Evolutionary conservation across 1,140 invertebrate genomes (phyloP).

Genomic region (Littorina saxatilis): DNA sequence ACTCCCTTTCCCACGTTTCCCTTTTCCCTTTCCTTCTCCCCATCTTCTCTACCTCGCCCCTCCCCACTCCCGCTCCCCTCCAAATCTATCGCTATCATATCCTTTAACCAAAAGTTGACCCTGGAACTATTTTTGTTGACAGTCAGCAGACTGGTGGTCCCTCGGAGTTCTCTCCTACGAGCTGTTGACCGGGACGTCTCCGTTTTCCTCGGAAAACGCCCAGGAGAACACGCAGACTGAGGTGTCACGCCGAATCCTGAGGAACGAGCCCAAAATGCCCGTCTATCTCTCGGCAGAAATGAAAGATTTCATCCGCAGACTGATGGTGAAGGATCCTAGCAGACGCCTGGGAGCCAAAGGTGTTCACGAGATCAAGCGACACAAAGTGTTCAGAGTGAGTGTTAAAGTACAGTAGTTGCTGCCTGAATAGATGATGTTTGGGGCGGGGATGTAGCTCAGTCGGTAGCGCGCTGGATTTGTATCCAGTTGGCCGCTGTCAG

Average conservation of each 20-base stretch:
- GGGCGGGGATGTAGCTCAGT: no score
- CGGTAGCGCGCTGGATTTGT: no score
- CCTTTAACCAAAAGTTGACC: no score
- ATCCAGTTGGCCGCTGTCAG: no score
- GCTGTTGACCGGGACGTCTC: conserved; percentile 96
- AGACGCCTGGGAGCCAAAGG: conserved; percentile 85
- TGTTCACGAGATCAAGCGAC: conserved; percentile 92
- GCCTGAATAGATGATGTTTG: no score
- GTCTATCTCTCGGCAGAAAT: conserved; percentile 81
- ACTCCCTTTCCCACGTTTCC: no score
- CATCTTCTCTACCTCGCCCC: no score
- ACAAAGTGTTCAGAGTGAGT: conserved; percentile 95
- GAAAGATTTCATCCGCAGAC: conserved; percentile 83
- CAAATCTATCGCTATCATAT: no score
- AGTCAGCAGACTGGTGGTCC: conserved; percentile 99
- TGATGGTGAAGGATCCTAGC: conserved; percentile 92
- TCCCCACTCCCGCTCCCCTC: no score
- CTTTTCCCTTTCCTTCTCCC: no score
- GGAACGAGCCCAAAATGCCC: conserved; percentile 90
- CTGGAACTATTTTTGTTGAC: no score
- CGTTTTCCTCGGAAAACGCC: conserved; percentile 94
- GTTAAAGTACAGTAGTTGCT: no score
- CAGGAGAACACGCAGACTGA: conserved; percentile 94
- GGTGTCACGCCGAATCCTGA: conserved; percentile 92
- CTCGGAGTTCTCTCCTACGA: conserved; percentile 98